Evolutionary conservation across 2,888 invertebrate species (phyloP).

Genomic region (Adelognathus sp.): DNA sequence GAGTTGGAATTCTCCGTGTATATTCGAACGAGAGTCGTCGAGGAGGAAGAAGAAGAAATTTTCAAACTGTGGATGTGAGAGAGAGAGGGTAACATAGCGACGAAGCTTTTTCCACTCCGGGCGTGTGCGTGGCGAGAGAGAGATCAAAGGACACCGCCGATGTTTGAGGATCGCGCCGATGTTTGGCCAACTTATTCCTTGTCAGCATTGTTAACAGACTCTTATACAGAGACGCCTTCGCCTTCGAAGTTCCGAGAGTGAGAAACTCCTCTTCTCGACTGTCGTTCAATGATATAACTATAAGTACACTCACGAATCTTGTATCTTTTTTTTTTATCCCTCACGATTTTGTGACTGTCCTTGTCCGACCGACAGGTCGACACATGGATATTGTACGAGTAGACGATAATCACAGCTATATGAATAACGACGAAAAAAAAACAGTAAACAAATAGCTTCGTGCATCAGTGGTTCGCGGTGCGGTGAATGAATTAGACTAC

Average conservation of each 20-base stretch:
- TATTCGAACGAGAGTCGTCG: constrained; percentile 3
- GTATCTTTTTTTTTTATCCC: constrained; percentile 24
- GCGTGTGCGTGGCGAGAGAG: constrained; percentile 23
- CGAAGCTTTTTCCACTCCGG: not conserved
- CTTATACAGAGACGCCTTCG: constrained; percentile 42
- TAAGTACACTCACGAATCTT: constrained; percentile 11
- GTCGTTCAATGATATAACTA: constrained; percentile 38
- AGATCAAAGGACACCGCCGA: constrained; percentile 67
- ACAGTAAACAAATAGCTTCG: too few species aligned
- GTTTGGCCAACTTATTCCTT: constrained; percentile 69
- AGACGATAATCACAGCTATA: constrained; percentile 43
- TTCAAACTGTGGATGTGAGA: constrained; percentile 33
- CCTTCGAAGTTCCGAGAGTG: not conserved
- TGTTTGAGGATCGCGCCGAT: constrained; percentile 69
- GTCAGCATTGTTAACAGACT: constrained; percentile 68
- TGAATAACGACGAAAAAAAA: too few species aligned
- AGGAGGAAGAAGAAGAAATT: constrained; percentile 42
- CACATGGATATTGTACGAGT: not conserved
- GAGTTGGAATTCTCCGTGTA: not conserved
- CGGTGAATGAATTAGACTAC: too few species aligned
- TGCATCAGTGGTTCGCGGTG: too few species aligned
- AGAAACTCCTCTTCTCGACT: constrained; percentile 35
- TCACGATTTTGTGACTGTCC: constrained; percentile 10
- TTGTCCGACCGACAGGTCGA: not conserved
- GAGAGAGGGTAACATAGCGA: constrained; percentile 2